phyloP scores from a whole-genome alignment of 1,140 invertebrate species.

The Phymorhynchus buccinoides region DNA sequence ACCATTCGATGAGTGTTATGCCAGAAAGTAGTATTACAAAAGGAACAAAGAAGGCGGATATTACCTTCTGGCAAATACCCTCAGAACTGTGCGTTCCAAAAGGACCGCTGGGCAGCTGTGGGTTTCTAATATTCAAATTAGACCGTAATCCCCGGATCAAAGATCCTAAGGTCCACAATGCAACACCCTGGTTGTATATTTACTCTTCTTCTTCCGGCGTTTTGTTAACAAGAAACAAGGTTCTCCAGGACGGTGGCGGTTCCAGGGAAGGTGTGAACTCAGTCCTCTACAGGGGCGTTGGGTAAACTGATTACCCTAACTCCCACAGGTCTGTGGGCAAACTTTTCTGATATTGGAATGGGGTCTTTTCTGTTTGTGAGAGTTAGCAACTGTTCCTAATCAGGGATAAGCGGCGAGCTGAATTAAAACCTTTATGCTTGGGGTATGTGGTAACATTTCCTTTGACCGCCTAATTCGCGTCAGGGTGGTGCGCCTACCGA shows the following conservation, averaged over 20 bases:
- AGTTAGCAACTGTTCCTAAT: neutral
- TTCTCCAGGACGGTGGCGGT: neutral
- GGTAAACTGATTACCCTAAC: neutral
- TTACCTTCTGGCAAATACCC: too few relatives aligned
- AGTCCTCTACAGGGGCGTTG: neutral
- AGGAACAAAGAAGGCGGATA: too few relatives aligned
- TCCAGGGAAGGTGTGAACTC: neutral
- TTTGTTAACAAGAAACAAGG: neutral
- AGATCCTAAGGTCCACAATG: constrained; percentile 28
- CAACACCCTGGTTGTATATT: constrained; percentile 2
- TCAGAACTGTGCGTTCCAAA: neutral
- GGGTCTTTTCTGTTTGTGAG: neutral
- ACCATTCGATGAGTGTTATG: too few relatives aligned
- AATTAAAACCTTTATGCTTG: neutral
- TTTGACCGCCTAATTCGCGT: neutral
- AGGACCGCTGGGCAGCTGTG: neutral
- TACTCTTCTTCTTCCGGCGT: constrained; percentile 3
- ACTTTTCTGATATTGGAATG: neutral
- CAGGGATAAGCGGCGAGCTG: neutral
- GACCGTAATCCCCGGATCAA: constrained; percentile 27
- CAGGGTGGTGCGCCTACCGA: neutral
- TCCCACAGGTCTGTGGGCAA: neutral
- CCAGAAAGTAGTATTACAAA: too few relatives aligned
- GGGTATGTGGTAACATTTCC: neutral
- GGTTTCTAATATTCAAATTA: constrained; percentile 32